Evolutionary conservation across 2,888 invertebrate genomes (phyloP), one percentile per base, ranked within the genome.

Genomic region (Dolichopus griseipennis): DNA sequence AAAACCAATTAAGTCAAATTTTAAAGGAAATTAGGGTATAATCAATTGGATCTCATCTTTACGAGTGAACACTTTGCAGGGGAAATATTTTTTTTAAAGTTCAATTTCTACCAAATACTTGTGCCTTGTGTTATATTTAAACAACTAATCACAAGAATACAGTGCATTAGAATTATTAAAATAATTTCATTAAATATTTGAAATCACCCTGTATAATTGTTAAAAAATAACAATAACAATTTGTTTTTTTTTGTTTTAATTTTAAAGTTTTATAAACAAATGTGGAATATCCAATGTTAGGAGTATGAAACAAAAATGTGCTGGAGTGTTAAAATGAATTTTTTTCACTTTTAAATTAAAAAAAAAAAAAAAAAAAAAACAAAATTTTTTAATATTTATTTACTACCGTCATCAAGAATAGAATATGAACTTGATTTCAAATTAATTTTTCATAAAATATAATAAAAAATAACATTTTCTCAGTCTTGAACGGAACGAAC

Each of bases 361-460:
- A 27, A 27, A 27, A 27, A 27, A 27, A 27, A 27, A 27, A 27
- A 27, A 27, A 27, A 27, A 27, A 27, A 52, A 12, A 52, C 2
- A 15, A 18, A 7, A 7, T 37, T 37, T 37, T 52, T 52, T 15
- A 52, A 52, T 52, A 52, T 52, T 52, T 52, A 52, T 52, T 52
- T 52, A 52, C 18, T 18, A n/a, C 18, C 52, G 52, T 52, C 52
- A 52, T 52, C 52, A 52, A 52, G 52, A 4, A 52, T 52, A 52
- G 52, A 52, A 52, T 52, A 52, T 52, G 52, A 52, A 52, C 52
- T 52, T 52, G 52, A 52, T 52, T 52, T 52, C n/a, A 52, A 52
- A 18, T 52, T 52, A 6, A 52, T 12, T 52, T 52, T 52, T 52
- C 6, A 52, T 41, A 41, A 41, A 41, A 15, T 41, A 52, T 52